A percentile compares a stretch with the other conserved stretches of the same genome.
These are phyloP conservation scores for Phanerotoma sp. DNA, from an alignment of 2,888 invertebrate genomes.

Conservation along the genomic window DNA sequence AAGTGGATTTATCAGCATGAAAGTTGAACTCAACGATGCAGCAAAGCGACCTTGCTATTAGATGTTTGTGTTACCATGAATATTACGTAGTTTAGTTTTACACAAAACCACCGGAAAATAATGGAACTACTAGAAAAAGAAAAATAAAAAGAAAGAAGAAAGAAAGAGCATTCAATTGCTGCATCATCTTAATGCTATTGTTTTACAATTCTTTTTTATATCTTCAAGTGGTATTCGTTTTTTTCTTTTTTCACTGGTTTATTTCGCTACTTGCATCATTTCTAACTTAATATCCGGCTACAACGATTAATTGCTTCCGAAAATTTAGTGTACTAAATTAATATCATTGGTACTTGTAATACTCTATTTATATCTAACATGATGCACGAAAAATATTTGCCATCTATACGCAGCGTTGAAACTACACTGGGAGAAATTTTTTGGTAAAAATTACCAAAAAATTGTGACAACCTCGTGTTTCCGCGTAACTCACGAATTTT, in stretches of 20 bases:
- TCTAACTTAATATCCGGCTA: too few relatives aligned
- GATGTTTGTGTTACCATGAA: conserved; percentile 28
- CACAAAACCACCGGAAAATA: conserved; percentile 1
- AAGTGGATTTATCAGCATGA: conserved; percentile 17
- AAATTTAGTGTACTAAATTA: too few relatives aligned
- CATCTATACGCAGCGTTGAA: too few relatives aligned
- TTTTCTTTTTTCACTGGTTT: background rate
- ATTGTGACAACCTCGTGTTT: too few relatives aligned
- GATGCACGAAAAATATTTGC: too few relatives aligned
- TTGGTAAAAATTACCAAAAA: too few relatives aligned
- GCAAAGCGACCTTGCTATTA: conserved; percentile 32
- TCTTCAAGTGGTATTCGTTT: background rate
- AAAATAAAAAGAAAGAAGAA: conserved; percentile 21
- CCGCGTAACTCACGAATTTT: too few relatives aligned
- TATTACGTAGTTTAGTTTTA: conserved; percentile 18
- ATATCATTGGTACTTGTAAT: too few relatives aligned
- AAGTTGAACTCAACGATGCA: conserved; percentile 25
- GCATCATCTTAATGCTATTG: background rate
- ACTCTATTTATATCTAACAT: too few relatives aligned
- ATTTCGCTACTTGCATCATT: too few relatives aligned
- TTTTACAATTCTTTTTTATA: background rate
- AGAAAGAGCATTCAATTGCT: conserved; percentile 20
- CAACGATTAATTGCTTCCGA: too few relatives aligned
- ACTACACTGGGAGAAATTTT: too few relatives aligned
- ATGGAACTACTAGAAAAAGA: background rate